Evolutionary conservation across 2,113 vertebrate genomes (phyloP), one percentile per base, ranked within the genome.

Genomic region (Himantopus leucocephalus): DNA sequence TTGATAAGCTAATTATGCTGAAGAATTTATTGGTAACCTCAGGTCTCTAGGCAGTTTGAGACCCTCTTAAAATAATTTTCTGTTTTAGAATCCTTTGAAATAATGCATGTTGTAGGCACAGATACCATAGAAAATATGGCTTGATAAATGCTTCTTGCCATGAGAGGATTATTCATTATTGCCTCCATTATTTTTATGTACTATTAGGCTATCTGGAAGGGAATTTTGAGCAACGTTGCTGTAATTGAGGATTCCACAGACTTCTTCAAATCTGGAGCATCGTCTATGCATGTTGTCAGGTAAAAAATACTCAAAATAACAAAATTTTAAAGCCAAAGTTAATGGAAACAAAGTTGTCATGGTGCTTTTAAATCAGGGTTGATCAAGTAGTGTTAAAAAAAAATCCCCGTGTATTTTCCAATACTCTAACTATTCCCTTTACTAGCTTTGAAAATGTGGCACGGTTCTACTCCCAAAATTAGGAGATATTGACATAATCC

Each of bases 281-380:
- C 98, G 6, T 99, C 98, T 26, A 99, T 99, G 98, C 98, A 99
- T 93, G 98, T 99, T 80, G 98, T 98, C 90, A 98, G 98, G 98
- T 99, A 96, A 98, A 84, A 86, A 74, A 45, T 53, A 82, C 5
- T 60, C 7, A 58, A 84, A 92, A 77, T 53, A 70, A 80, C 8
- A 43, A 39, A 19, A 62, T 5, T 67, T 35, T 29, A 6, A 88
- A 84, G 19, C 7, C 39, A 55, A 35, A 71, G 11, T 48, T 77
- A 77, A 30, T 17, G 27, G 35, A 60, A 74, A 50, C 20, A 34
- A 63, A 30, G 6, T 78, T 75, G 23, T 71, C 15, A 9, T 6
- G 2, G 34, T 91, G 12, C n/a, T 48, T 93, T 88, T 77, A 77
- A 77, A 70, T 80, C 29, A 62, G 29, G 6, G 18, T 29, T 43